These are phyloP conservation scores for Nephrotoma guestfalica DNA, from an alignment of 2,888 invertebrate genomes.

Conservation along the genomic window DNA sequence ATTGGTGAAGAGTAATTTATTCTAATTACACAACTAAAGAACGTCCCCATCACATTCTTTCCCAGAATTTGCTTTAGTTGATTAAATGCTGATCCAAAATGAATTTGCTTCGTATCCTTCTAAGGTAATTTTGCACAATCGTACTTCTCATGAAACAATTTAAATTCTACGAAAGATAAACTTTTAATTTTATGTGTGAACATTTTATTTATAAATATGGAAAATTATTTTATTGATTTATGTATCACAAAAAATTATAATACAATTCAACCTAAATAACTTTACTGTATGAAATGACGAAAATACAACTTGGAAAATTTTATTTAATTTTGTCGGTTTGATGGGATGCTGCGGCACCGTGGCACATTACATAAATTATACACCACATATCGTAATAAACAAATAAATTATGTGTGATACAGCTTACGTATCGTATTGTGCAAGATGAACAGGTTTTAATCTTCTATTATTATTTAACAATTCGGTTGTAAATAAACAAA, in stretches of 20 bases:
- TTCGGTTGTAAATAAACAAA: neutral
- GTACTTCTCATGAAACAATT: too few relatives aligned
- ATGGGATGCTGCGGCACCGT: neutral
- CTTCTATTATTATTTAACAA: neutral
- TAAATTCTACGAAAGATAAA: too few relatives aligned
- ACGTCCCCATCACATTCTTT: too few relatives aligned
- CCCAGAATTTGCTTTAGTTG: too few relatives aligned
- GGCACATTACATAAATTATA: neutral
- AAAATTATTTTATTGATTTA: neutral
- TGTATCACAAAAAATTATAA: neutral
- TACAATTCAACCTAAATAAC: neutral
- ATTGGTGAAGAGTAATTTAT: too few relatives aligned
- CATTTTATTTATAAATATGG: neutral
- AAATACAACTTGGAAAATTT: neutral
- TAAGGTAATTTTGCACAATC: too few relatives aligned
- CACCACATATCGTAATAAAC: neutral
- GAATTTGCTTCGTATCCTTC: too few relatives aligned
- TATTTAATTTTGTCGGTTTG: neutral
- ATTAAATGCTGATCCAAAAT: too few relatives aligned
- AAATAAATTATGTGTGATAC: neutral
- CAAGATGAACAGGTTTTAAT: neutral
- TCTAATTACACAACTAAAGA: too few relatives aligned
- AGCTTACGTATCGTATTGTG: neutral
- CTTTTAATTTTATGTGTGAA: too few relatives aligned
- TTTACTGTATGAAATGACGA: neutral